phyloP scores from a whole-genome alignment of 2,888 invertebrate genomes.

The Acanthoscelides obtectus region DNA sequence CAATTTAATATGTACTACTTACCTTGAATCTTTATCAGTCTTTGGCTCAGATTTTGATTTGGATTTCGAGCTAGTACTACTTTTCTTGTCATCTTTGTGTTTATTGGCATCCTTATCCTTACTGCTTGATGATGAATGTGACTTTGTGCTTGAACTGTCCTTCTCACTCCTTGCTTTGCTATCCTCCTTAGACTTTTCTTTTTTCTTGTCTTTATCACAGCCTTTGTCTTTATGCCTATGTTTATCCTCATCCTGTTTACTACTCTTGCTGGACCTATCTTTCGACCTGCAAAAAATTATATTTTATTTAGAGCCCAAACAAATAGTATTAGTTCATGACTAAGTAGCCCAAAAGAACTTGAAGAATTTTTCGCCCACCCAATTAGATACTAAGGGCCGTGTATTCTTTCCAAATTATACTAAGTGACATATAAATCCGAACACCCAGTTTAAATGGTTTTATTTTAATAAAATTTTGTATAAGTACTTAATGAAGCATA shows the following conservation, averaged over 20 bases:
- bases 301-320: too few species aligned
- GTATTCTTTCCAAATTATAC: too few species aligned
- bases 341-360: too few species aligned
- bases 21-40: neutral
- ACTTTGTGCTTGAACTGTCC: neutral
- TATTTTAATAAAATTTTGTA: too few species aligned
- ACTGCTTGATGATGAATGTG: neutral
- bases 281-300: neutral
- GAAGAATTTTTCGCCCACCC: too few species aligned
- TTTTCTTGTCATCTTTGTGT: slow-evolving; percentile 8
- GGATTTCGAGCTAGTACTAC: slow-evolving; percentile 9
- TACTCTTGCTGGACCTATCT: slow-evolving; percentile 2
- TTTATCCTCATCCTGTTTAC: slow-evolving; percentile 8
- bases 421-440: too few species aligned
- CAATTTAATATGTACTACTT: too few species aligned
- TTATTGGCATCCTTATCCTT: slow-evolving; percentile 5
- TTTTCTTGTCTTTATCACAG: slow-evolving; percentile 4
- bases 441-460: too few species aligned
- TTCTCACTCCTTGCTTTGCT: slow-evolving; percentile 1
- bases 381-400: too few species aligned
- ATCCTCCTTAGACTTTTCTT: slow-evolving; percentile 1
- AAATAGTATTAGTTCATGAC: too few species aligned
- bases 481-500: too few species aligned
- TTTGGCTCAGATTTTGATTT: slow-evolving; percentile 3
- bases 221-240: slow-evolving; percentile 1